Evolutionary conservation across 2,797 vertebrate species (phyloP).

Genomic region (Naso thynnoides): DNA sequence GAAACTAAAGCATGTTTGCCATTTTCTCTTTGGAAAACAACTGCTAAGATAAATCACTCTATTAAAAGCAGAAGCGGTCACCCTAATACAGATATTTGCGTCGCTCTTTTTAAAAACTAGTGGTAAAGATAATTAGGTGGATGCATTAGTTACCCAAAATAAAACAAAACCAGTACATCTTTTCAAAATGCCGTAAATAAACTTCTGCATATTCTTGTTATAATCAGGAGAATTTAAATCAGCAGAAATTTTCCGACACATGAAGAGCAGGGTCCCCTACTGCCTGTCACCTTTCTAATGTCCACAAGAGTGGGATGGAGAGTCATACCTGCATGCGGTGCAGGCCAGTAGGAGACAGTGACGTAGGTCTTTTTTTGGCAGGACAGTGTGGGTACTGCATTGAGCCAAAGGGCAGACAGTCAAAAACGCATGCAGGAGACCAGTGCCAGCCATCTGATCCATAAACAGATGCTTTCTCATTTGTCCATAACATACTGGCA

Average conservation of each 20-base stretch:
- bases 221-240: too few species aligned
- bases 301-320: constrained; percentile 22
- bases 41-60: too few species aligned
- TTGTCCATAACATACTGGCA: constrained; percentile 34
- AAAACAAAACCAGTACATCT: background rate
- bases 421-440: constrained; percentile 58
- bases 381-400: constrained; percentile 57
- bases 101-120: too few species aligned
- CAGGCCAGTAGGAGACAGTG: constrained; percentile 61
- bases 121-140: too few species aligned
- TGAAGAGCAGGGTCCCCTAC: constrained; percentile 19
- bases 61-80: too few species aligned
- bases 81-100: too few species aligned
- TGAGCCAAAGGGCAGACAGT: constrained; percentile 74
- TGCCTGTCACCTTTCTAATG: constrained; percentile 47
- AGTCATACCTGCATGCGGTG: constrained; percentile 61
- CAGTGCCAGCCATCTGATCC: constrained; percentile 57
- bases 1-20: background rate
- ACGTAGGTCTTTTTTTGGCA: constrained; percentile 71
- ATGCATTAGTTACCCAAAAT: background rate
- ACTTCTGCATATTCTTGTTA: too few species aligned
- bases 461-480: constrained; percentile 40
- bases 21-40: background rate
- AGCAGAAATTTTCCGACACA: background rate
- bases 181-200: too few species aligned